Evolutionary conservation across 2,888 invertebrate genomes (phyloP), one percentile per base, ranked within the genome.

Genomic region (Norana najaformis): DNA sequence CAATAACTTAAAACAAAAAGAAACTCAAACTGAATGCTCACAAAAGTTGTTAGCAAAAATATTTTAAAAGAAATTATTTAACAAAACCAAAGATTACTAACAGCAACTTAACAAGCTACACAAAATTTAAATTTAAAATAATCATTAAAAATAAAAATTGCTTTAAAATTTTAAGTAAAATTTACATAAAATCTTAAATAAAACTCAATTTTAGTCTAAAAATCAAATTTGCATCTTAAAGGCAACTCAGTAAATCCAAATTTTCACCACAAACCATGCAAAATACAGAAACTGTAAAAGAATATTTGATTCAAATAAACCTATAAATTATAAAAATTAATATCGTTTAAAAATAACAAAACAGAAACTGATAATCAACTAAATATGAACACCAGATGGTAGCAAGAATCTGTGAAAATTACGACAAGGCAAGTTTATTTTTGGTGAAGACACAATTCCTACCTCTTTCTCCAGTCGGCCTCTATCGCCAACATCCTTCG

Each of bases 391-490:
- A 23, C 36, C 35, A 83, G 83, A 83, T 16, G 30, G 69, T n/a
- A n/a, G 30, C 69, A n/a, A 30, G 69, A n/a, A 69, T 69, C n/a
- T 69, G 69, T 13, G 11, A 5, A 69, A 69, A 69, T n/a, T 11
- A 69, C 30, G 69, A 69, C 69, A 53, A 53, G 53, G 53, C 6
- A 30, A 3, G 13, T 14, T 41, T 41, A 18, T 18, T 41, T 41
- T 41, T 14, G 8, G 3, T 34, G 14, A 35, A 36, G 18, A 18
- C 23, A 4, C 34, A 37, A 85, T 85, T 36, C 35, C 35, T n/a
- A 89, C 89, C 89, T 89, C 89, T 36, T 89, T 89, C 36, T 89
- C 89, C 35, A 35, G 47, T 53, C 69, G 69, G 11, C 35, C 38
- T 34, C 13, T 88, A 30, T 47, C 88, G 37, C 47, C 88, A 36